Evolutionary conservation across 2,888 invertebrate species (phyloP).

Genomic region (Sepiola atlantica): DNA sequence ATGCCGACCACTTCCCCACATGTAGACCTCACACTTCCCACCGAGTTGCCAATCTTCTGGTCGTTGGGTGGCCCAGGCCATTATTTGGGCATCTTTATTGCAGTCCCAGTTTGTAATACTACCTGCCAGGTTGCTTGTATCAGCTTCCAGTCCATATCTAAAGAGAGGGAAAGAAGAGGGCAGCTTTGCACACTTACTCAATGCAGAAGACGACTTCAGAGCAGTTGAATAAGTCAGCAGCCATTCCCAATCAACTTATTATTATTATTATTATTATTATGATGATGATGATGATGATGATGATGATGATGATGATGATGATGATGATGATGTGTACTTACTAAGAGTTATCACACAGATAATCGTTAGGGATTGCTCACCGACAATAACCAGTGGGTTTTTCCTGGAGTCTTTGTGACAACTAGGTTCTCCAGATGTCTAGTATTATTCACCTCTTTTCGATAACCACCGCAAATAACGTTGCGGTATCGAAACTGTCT

Average conservation of each 20-base stretch:
- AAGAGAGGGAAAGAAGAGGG: slow-evolving; percentile 72
- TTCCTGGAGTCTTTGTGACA: too few relatives aligned
- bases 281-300: too few relatives aligned
- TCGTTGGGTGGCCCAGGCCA: slow-evolving; percentile 79
- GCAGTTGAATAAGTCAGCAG: slow-evolving; percentile 78
- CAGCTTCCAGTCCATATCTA: background rate
- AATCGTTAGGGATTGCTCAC: too few relatives aligned
- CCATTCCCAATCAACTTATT: slow-evolving; percentile 80
- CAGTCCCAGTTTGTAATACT: slow-evolving; percentile 79
- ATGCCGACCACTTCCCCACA: slow-evolving; percentile 81
- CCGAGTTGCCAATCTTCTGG: slow-evolving; percentile 82
- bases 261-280: too few relatives aligned
- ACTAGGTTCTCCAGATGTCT: too few relatives aligned
- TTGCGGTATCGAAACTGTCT: too few relatives aligned
- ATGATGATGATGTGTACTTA: too few relatives aligned
- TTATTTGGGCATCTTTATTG: slow-evolving; percentile 80
- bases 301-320: too few relatives aligned
- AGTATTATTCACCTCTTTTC: too few relatives aligned
- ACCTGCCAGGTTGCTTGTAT: slow-evolving; percentile 49
- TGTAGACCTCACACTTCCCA: slow-evolving; percentile 79
- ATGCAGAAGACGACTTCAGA: slow-evolving; percentile 78
- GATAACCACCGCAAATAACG: too few relatives aligned
- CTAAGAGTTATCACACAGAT: too few relatives aligned
- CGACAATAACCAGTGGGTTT: too few relatives aligned
- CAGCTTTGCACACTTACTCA: slow-evolving; percentile 77